These are phyloP conservation scores for Serilophus lunatus DNA, from an alignment of 2,113 vertebrate genomes.

Conservation along the genomic window DNA sequence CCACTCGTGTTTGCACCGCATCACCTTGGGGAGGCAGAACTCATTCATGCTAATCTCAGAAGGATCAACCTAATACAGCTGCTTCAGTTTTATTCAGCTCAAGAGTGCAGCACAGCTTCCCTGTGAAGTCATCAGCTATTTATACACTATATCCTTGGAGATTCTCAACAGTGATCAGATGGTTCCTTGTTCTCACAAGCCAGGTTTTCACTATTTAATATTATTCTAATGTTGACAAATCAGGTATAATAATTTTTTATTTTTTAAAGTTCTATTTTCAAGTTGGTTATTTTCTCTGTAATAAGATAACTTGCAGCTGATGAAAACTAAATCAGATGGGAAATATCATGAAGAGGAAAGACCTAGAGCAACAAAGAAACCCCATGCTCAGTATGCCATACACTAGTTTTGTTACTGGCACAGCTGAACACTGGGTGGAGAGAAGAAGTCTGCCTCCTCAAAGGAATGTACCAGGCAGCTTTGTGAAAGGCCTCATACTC, in stretches of 20 bases:
- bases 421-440: conserved; percentile 22
- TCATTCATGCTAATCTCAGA: conserved; percentile 54
- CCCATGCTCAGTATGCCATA: conserved; percentile 39
- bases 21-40: conserved; percentile 53
- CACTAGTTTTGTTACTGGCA: conserved; percentile 30
- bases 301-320: not conserved
- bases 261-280: not conserved
- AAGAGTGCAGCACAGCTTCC: conserved; percentile 50
- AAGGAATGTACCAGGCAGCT: conserved; percentile 25
- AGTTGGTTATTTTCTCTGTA: not conserved
- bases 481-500: conserved; percentile 13
- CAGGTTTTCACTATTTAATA: conserved; percentile 20
- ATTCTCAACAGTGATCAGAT: conserved; percentile 56
- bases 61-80: conserved; percentile 64
- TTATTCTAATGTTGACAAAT: conserved; percentile 23
- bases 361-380: conserved; percentile 32
- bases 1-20: not conserved
- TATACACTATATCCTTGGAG: conserved; percentile 65
- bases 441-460: conserved; percentile 29
- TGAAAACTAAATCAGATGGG: not conserved
- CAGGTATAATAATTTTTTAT: not conserved
- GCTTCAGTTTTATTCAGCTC: conserved; percentile 61
- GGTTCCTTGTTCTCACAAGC: conserved; percentile 41
- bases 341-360: not conserved
- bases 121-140: conserved; percentile 69